Evolutionary conservation across 2,113 vertebrate genomes (phyloP).

Genomic region (Ctenomys sociabilis): DNA sequence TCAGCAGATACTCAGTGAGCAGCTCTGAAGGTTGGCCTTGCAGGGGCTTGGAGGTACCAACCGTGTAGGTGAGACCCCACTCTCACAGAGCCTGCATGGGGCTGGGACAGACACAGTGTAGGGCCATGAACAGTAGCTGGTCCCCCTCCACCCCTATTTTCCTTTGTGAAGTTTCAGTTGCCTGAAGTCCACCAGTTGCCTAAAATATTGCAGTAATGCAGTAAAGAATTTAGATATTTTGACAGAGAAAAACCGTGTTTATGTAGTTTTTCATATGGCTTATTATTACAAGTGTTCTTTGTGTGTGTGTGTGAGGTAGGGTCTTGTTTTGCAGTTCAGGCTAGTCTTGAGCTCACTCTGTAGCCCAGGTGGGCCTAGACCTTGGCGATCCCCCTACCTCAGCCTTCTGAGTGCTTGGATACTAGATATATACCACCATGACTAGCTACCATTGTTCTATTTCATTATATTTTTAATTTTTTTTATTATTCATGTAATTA

Average conservation of each 20-base stretch:
- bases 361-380: neutral
- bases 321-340: neutral
- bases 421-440: neutral
- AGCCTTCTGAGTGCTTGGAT: neutral
- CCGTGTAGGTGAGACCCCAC: neutral
- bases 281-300: neutral
- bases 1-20: neutral
- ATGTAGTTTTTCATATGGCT: neutral
- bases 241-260: neutral
- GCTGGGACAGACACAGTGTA: neutral
- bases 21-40: neutral
- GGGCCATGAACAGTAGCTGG: neutral
- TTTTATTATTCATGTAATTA: no score
- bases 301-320: neutral
- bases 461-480: neutral
- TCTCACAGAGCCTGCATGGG: neutral
- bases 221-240: neutral
- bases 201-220: neutral
- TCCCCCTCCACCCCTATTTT: neutral
- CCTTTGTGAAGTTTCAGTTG: neutral
- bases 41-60: neutral
- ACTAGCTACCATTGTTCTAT: neutral
- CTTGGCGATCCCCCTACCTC: neutral
- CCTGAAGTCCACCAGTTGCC: no score
- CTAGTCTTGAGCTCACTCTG: neutral